Base-by-base conservation (phyloP, 2,888 invertebrate species). In the Polyommatus iphigenia region DNA sequence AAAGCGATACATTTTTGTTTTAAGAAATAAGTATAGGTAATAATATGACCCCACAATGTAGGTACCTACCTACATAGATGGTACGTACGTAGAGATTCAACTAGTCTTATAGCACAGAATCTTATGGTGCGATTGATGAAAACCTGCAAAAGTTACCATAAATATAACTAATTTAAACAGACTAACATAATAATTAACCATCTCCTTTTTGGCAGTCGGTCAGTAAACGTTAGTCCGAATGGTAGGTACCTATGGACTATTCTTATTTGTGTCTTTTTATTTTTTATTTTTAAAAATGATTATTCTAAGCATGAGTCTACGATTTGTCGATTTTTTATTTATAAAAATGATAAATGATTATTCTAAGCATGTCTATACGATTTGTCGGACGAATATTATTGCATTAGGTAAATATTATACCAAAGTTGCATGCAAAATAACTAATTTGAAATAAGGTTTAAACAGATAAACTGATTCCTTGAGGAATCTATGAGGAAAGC, bases 301-400 rank as follows among this genome's bases (percentile, higher is more conserved):
- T 20, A n/a, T 59, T 8, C 59, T 20, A 20, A 59, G 59, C 59
- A 20, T 59, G n/a, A 24, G 24, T 24, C 24, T 24, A 24, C 24
- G 24, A 24, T 24, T 24, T 24, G 24, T 24, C 24, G 24, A 8
- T 24, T 59, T 59, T 59, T 59, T 57, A 57, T 57, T 57, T 10
- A 20, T 62, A 24, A 20, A 59, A 62, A 62, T 62, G 24, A 13
- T n/a, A 24, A 24, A 24, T n/a, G n/a, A n/a, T n/a, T n/a, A n/a
- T 59, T 8, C 59, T 20, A 20, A 59, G 59, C 59, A 20, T 59
- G n/a, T 59, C n/a, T 20, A n/a, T n/a, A 62, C 3, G 3, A 24
- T 24, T 62, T 24, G 10, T 62, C 24, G 62, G 62, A 62, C 62
- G 20, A 62, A 62, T 62, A 62, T 59, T n/a, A 59, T 62, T 62